Conservation (phyloP, 1,140 invertebrate genomes). For the Cherax destructor region DNA sequence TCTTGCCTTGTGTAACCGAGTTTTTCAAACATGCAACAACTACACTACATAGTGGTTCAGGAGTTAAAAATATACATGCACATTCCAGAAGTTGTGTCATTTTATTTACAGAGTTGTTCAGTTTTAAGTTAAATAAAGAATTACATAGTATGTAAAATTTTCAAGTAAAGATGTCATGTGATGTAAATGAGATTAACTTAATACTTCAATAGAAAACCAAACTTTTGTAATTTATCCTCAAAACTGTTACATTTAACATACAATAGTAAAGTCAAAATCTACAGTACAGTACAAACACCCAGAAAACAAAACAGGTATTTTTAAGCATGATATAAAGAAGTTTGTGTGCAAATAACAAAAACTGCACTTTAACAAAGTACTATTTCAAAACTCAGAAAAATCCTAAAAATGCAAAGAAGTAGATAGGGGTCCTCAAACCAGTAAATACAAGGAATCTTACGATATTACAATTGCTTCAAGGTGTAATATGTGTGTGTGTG, state of each 20-base stretch:
- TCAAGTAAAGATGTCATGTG: neutral
- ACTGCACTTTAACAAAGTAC: no score
- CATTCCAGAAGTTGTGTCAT: neutral
- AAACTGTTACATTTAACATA: neutral
- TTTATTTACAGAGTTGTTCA: neutral
- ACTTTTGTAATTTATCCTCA: neutral
- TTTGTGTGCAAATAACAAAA: no score
- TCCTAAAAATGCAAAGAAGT: no score
- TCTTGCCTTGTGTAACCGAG: neutral
- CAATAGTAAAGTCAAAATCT: neutral
- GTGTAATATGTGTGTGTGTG: no score
- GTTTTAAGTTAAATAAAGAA: neutral
- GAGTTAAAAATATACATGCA: neutral
- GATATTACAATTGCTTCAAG: no score
- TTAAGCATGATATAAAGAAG: neutral
- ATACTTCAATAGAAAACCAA: neutral
- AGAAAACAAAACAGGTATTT: neutral
- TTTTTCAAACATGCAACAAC: slow-evolving; percentile 3
- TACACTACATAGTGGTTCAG: neutral
- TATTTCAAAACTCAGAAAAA: no score
- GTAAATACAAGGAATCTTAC: no score
- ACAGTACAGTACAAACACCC: no score
- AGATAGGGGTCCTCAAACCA: no score
- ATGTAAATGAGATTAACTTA: neutral
- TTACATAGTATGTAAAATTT: neutral